Conservation (phyloP, 2,797 vertebrate genomes). For the Scolopax rusticola region DNA sequence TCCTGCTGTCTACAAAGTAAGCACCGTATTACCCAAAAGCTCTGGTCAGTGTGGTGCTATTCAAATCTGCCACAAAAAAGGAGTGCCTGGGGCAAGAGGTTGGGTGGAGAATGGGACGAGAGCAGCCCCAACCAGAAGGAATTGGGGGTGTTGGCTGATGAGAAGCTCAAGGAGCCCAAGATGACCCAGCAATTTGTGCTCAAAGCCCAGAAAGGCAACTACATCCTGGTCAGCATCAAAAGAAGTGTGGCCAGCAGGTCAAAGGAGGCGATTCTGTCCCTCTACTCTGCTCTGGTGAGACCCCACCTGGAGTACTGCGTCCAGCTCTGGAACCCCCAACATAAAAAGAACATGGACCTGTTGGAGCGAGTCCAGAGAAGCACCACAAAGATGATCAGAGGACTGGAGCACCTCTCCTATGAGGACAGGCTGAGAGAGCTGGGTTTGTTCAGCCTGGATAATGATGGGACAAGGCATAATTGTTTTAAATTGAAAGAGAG, state of each 20-base stretch:
- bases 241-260: background rate
- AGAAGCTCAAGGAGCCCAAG: background rate
- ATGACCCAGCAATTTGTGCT: background rate
- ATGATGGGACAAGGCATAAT: background rate
- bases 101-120: background rate
- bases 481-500: background rate
- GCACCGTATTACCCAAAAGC: background rate
- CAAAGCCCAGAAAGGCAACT: background rate
- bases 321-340: background rate
- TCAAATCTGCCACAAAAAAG: background rate
- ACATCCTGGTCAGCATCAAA: background rate
- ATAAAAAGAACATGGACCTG: background rate
- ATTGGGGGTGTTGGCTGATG: background rate
- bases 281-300: background rate
- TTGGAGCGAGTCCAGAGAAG: background rate
- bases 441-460: background rate
- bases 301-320: background rate
- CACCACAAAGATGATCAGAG: background rate
- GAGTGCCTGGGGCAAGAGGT: background rate
- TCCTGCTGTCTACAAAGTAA: constrained; percentile 25
- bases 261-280: background rate
- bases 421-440: background rate
- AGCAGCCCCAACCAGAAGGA: background rate
- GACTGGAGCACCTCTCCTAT: background rate
- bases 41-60: background rate